phyloP scores from a whole-genome alignment of 2,113 vertebrate genomes.

The Zosterops hypoxanthus region DNA sequence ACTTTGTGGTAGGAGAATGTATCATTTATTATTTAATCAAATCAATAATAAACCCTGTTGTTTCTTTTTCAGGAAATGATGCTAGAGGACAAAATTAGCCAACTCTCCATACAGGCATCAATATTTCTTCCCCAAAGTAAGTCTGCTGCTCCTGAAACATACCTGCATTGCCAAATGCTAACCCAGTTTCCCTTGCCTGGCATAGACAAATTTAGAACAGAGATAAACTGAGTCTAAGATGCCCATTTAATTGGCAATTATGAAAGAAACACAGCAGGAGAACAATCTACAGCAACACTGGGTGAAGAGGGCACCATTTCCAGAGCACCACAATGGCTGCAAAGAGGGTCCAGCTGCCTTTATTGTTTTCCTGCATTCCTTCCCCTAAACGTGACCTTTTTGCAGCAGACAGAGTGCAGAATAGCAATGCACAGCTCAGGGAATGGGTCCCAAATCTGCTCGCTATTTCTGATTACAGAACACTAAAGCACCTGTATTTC shows the following conservation, averaged over 20 bases:
- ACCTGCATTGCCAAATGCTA: neutral
- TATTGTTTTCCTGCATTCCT: neutral
- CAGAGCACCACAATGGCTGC: neutral
- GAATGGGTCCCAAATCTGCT: neutral
- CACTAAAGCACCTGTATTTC: neutral
- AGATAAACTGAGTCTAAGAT: neutral
- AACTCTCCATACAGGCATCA: neutral
- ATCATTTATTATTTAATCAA: conserved; percentile 49
- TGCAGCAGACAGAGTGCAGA: neutral
- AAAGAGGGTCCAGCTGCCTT: neutral
- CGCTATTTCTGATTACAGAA: neutral
- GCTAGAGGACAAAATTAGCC: neutral
- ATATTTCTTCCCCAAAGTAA: neutral
- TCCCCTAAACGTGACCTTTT: neutral
- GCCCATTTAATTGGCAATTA: conserved; percentile 27
- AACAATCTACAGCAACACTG: neutral
- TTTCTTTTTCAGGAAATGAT: conserved; percentile 42
- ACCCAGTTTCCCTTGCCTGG: neutral
- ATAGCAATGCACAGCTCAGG: neutral
- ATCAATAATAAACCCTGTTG: neutral
- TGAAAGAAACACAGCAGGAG: neutral
- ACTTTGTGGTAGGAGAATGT: neutral
- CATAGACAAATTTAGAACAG: neutral
- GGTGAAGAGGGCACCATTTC: neutral
- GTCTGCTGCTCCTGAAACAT: neutral